Evolutionary conservation across 2,888 invertebrate species (phyloP).

Genomic region (Koerneria pararmatus): DNA sequence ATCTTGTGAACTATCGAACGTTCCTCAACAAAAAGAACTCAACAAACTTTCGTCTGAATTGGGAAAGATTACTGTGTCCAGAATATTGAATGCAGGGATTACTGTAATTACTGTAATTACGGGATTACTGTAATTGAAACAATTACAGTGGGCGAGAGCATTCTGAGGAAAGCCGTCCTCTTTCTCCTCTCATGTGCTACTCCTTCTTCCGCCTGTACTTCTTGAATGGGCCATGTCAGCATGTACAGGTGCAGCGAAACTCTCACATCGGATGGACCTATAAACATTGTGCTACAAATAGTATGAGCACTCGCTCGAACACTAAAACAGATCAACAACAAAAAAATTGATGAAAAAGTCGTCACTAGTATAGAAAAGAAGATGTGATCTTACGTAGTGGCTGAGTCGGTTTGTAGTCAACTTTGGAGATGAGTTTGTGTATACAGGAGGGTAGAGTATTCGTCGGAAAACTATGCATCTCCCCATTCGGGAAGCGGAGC

Average conservation of each 20-base stretch:
- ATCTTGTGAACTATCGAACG: slow-evolving; percentile 13
- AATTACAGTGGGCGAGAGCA: slow-evolving; percentile 11
- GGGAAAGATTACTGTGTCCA: not conserved
- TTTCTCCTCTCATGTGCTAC: slow-evolving; percentile 9
- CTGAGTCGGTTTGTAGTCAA: slow-evolving; percentile 11
- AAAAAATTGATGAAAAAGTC: no score
- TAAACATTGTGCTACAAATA: no score
- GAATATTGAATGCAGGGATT: no score
- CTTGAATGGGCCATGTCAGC: slow-evolving; percentile 34
- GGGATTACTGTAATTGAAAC: no score
- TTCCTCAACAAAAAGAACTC: slow-evolving; percentile 12
- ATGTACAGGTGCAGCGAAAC: slow-evolving; percentile 39
- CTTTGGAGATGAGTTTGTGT: slow-evolving; percentile 29
- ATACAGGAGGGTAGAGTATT: slow-evolving; percentile 35
- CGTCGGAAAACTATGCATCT: slow-evolving; percentile 32
- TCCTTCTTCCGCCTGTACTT: not conserved
- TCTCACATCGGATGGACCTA: no score
- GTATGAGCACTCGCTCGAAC: no score
- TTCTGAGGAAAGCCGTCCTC: slow-evolving; percentile 19
- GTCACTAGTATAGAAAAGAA: no score
- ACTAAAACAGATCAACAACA: no score
- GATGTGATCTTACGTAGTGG: no score
- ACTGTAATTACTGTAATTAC: no score
- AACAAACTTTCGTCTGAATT: not conserved
- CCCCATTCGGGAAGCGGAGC: slow-evolving; percentile 26